Percentiles rank a stretch among this genome's conserved stretches.
phyloP scores from a whole-genome alignment of 2,888 invertebrate genomes.

The Ashinkailepas kermadecensis region DNA sequence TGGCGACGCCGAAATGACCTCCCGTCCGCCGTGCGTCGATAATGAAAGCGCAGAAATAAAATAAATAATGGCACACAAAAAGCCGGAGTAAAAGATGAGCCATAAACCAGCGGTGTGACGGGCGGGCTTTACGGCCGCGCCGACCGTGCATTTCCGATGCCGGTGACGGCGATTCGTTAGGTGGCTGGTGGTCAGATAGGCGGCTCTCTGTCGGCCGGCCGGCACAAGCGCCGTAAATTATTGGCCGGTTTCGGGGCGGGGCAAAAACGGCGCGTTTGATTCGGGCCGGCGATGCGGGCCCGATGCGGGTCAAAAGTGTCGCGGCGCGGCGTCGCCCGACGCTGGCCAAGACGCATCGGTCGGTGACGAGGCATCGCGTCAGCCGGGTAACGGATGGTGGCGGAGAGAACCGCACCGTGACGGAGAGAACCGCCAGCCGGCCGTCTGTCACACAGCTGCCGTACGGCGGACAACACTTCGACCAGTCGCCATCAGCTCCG shows the following conservation, averaged over 20 bases:
- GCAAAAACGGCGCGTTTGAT: constrained; percentile 14
- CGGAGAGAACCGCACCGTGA: too few relatives aligned
- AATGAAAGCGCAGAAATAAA: constrained; percentile 5
- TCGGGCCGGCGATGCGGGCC: not conserved
- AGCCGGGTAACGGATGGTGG: too few relatives aligned
- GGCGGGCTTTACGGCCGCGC: not conserved
- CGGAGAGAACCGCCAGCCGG: too few relatives aligned
- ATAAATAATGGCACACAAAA: constrained; percentile 14
- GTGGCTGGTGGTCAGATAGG: not conserved
- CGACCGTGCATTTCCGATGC: not conserved
- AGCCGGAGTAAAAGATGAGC: constrained; percentile 9
- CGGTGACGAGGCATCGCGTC: too few relatives aligned
- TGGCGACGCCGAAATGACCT: not conserved
- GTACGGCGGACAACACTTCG: too few relatives aligned
- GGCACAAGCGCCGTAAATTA: not conserved
- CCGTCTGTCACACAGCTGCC: too few relatives aligned
- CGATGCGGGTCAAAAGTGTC: not conserved
- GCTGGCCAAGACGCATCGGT: not conserved
- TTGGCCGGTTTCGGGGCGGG: not conserved
- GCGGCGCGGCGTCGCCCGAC: not conserved
- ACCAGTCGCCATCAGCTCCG: too few relatives aligned
- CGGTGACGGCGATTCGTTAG: not conserved
- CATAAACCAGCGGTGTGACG: constrained; percentile 3
- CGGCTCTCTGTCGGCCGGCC: not conserved
- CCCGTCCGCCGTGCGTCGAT: not conserved